These are phyloP conservation scores for Ochropacha duplaris DNA, from an alignment of 2,888 invertebrate genomes.

Conservation along the genomic window DNA sequence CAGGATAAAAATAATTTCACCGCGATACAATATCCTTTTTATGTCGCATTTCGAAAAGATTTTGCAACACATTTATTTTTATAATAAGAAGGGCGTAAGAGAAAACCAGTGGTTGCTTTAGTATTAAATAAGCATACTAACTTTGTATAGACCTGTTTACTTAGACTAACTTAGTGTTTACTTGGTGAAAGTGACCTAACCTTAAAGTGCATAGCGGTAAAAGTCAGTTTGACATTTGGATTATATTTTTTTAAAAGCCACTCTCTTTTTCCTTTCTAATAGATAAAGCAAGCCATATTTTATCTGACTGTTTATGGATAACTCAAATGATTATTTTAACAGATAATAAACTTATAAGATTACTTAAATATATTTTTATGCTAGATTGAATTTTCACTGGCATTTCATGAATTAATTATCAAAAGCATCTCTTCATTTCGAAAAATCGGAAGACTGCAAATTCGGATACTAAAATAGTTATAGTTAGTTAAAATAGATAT, in stretches of 20 bases:
- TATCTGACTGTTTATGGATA: not conserved
- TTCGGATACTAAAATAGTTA: no score
- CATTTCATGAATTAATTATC: no score
- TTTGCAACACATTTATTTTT: not conserved
- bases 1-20: not conserved
- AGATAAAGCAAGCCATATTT: not conserved
- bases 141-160: conserved; percentile 30
- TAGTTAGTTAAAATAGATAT: no score
- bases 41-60: not conserved
- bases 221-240: conserved; percentile 45
- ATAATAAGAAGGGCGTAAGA: not conserved
- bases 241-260: conserved; percentile 4
- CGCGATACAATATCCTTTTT: not conserved
- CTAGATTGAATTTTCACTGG: no score
- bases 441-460: no score
- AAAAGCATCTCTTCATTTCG: no score
- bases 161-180: conserved; percentile 30
- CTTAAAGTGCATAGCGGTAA: conserved; percentile 42
- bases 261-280: conserved; percentile 6
- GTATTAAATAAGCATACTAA: not conserved
- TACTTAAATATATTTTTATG: no score
- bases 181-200: conserved; percentile 52
- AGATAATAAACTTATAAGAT: no score
- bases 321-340: no score
- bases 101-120: not conserved